phyloP scores from a whole-genome alignment of 2,113 vertebrate genomes.

The Bos indicus region DNA sequence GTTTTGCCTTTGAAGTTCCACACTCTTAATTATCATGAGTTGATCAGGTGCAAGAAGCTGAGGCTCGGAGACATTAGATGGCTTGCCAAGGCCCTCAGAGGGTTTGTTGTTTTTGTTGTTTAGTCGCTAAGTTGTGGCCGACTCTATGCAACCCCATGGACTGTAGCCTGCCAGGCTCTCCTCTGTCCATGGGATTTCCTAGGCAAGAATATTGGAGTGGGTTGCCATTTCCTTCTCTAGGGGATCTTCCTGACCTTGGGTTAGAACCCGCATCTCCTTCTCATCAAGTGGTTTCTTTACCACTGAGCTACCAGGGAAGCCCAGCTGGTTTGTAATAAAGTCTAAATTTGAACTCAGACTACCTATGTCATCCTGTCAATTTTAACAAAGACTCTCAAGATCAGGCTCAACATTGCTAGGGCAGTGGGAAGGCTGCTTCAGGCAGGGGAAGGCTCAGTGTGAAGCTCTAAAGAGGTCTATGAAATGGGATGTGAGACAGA shows the following conservation, averaged over 20 bases:
- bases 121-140: not conserved
- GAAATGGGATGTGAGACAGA: not conserved
- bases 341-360: not conserved
- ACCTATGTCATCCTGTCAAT: not conserved
- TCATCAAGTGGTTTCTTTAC: not conserved
- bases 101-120: not conserved
- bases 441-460: not conserved
- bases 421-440: not conserved
- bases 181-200: not conserved
- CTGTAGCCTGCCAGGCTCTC: not conserved
- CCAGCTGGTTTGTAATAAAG: not conserved
- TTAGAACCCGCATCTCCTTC: not conserved
- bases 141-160: not conserved
- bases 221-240: not conserved
- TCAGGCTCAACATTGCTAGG: not conserved
- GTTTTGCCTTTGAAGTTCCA: not conserved
- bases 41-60: not conserved
- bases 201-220: not conserved
- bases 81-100: not conserved
- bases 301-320: not conserved
- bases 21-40: not conserved
- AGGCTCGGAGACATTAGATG: not conserved
- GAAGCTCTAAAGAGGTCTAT: not conserved
- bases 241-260: not conserved
- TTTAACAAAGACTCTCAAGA: not conserved